Percentiles rank a stretch among this genome's conserved stretches.
phyloP scores from a whole-genome alignment of 2,888 invertebrate species.

The Megastigmus dorsalis region DNA sequence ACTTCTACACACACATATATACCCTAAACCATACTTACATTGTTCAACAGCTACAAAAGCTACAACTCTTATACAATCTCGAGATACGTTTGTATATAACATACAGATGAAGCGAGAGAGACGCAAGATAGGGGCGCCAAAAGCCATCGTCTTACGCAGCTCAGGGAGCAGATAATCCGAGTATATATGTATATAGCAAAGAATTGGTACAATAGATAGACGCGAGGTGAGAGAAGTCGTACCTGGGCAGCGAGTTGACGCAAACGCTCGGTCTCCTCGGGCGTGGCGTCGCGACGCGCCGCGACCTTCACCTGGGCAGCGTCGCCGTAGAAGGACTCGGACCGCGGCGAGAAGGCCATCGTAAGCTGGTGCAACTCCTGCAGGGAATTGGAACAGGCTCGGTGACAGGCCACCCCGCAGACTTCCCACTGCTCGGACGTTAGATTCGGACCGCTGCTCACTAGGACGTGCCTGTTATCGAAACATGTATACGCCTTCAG shows the following conservation, averaged over 20 bases:
- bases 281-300: conserved; percentile 89
- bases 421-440: conserved; percentile 92
- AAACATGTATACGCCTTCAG: background rate
- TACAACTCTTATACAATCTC: background rate
- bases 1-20: background rate
- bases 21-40: background rate
- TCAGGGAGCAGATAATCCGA: too few relatives aligned
- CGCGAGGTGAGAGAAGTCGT: background rate
- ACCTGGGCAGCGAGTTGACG: conserved; percentile 91
- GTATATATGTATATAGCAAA: too few relatives aligned
- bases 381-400: conserved; percentile 90
- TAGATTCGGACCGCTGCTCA: conserved; percentile 88
- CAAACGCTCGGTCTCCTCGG: conserved; percentile 88
- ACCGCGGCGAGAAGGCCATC: conserved; percentile 91
- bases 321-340: conserved; percentile 96
- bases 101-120: too few relatives aligned
- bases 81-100: too few relatives aligned
- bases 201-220: too few relatives aligned
- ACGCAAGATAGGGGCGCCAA: too few relatives aligned
- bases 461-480: conserved; percentile 81
- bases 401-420: conserved; percentile 86
- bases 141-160: too few relatives aligned
- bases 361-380: conserved; percentile 91
- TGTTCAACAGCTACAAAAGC: conserved; percentile 8
- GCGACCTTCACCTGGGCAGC: conserved; percentile 94